Percentiles rank a stretch among this genome's conserved stretches.
These are phyloP conservation scores for Drosophila atroscutellata DNA, from an alignment of 2,888 invertebrate species.

Conservation along the genomic window DNA sequence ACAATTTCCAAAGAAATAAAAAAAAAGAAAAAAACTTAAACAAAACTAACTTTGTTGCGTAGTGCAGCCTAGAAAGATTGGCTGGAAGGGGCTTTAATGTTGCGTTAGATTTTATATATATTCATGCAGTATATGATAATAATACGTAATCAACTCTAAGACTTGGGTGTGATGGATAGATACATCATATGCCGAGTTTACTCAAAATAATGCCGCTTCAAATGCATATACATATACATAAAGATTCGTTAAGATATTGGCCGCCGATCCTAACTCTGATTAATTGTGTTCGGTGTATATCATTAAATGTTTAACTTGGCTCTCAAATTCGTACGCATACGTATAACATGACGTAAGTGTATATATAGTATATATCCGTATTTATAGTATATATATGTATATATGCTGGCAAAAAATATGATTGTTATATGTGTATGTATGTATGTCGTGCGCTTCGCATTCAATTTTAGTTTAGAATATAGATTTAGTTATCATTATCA, in stretches of 20 bases:
- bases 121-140: constrained; percentile 8
- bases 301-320: constrained; percentile 63
- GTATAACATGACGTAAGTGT: constrained; percentile 47
- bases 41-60: constrained; percentile 49
- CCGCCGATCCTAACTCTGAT: constrained; percentile 24
- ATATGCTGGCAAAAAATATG: constrained; percentile 70
- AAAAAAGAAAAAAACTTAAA: constrained; percentile 43
- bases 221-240: constrained; percentile 27
- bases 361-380: constrained; percentile 38
- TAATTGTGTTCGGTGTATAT: constrained; percentile 20
- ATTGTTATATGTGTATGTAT: constrained; percentile 33
- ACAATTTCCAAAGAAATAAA: constrained; percentile 51
- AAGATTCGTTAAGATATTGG: constrained; percentile 18
- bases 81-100: constrained; percentile 16
- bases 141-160: constrained; percentile 16
- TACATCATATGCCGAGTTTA: constrained; percentile 4
- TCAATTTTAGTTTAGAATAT: constrained; percentile 55
- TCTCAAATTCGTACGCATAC: constrained; percentile 64
- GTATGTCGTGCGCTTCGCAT: constrained; percentile 21
- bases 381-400: constrained; percentile 44
- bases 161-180: constrained; percentile 3
- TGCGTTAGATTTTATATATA: not conserved
- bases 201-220: constrained; percentile 26
- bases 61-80: constrained; percentile 33
- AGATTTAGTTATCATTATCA: constrained; percentile 40